A percentile compares a stretch with the other conserved stretches of the same genome.
These are phyloP conservation scores for Rattus rattus DNA, from an alignment of 2,113 vertebrate genomes.

Conservation along the genomic window DNA sequence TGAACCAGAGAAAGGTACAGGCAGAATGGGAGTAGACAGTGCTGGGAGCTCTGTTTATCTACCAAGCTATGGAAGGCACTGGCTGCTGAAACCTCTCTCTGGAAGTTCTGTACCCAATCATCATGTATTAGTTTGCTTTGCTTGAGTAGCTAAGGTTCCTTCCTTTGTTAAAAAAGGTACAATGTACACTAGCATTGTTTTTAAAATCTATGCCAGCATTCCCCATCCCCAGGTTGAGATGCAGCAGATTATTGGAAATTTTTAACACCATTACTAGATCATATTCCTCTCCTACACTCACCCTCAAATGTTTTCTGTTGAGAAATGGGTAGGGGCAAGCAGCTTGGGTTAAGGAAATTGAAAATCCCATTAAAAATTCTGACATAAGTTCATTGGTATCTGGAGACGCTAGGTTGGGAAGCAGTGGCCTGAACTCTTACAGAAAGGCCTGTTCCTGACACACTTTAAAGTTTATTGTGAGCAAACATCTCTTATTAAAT, in stretches of 20 bases:
- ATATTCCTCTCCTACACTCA: background rate
- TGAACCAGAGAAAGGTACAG: background rate
- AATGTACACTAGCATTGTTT: conserved; percentile 42
- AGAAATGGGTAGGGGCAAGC: background rate
- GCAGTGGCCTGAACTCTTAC: conserved; percentile 25
- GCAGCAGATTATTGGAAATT: background rate
- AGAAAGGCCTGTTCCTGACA: conserved; percentile 71
- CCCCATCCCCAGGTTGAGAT: background rate
- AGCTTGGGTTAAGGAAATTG: conserved; percentile 19
- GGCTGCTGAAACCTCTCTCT: background rate
- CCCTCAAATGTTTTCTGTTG: conserved; percentile 32
- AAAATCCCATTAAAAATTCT: conserved; percentile 20
- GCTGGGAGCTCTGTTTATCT: background rate
- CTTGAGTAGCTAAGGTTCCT: background rate
- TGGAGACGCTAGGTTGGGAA: background rate
- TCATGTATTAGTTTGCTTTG: background rate
- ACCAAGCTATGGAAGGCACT: background rate
- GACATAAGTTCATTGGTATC: background rate
- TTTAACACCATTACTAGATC: background rate
- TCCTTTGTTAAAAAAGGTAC: background rate
- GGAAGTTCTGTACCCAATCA: background rate
- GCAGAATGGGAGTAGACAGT: background rate
- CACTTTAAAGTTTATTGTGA: conserved; percentile 85
- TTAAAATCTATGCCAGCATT: background rate
- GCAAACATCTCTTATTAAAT: conserved; percentile 86